A percentile compares a stretch with the other conserved stretches of the same genome.
phyloP scores from a whole-genome alignment of 2,888 invertebrate genomes.

The Drosophila merina region DNA sequence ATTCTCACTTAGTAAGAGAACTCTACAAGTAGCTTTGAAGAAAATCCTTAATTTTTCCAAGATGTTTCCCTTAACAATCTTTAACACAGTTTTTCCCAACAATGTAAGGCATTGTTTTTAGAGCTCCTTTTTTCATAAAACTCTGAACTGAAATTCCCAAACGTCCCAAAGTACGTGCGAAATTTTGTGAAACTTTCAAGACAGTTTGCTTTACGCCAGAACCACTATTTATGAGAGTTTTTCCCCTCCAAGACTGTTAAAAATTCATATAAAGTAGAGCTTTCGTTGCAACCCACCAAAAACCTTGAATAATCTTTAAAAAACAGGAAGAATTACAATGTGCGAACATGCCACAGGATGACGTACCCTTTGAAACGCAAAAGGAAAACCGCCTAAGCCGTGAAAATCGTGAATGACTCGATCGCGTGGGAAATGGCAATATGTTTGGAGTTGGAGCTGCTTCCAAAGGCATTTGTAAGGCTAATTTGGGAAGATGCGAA shows the following conservation, averaged over 20 bases:
- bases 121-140: background rate
- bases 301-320: background rate
- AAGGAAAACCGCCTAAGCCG: background rate
- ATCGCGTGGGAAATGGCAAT: constrained; percentile 43
- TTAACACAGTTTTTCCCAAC: background rate
- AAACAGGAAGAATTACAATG: background rate
- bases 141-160: background rate
- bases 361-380: background rate
- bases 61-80: no score
- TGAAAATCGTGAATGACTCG: constrained; percentile 11
- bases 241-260: background rate
- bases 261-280: background rate
- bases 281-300: background rate
- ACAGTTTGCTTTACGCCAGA: background rate
- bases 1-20: no score
- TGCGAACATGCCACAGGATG: background rate
- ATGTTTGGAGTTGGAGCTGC: constrained; percentile 8
- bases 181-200: background rate
- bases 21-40: no score
- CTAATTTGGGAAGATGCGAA: constrained; percentile 33
- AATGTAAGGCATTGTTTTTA: background rate
- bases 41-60: no score
- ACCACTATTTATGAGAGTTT: background rate
- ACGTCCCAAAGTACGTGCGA: background rate
- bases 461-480: constrained; percentile 26